Conservation (phyloP, 2,113 vertebrate species). For the Oostethus manadensis region DNA sequence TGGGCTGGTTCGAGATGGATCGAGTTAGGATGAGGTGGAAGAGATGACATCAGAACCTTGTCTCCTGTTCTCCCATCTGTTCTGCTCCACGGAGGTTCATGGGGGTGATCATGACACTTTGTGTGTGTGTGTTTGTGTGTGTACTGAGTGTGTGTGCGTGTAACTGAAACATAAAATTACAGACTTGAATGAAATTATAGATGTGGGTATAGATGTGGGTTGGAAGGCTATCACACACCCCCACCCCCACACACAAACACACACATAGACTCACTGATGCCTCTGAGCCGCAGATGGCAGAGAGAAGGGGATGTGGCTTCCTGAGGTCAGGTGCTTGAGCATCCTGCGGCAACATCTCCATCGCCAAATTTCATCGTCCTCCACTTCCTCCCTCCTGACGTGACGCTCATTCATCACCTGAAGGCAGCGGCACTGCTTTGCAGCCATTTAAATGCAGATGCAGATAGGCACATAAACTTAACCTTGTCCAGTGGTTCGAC, state of each 20-base stretch:
- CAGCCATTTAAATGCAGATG: constrained; percentile 57
- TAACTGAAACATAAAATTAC: neutral
- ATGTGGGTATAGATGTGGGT: neutral
- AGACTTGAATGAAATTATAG: neutral
- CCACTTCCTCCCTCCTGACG: constrained; percentile 40
- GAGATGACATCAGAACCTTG: constrained; percentile 60
- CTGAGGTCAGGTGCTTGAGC: constrained; percentile 58
- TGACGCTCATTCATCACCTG: constrained; percentile 65
- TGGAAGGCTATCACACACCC: neutral
- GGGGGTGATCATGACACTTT: constrained; percentile 37
- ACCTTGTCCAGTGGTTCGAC: constrained; percentile 53
- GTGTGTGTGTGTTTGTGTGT: constrained; percentile 1
- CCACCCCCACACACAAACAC: constrained; percentile 10
- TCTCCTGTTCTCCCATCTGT: constrained; percentile 68
- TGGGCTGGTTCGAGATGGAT: constrained; percentile 30
- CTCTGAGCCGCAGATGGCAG: constrained; percentile 57
- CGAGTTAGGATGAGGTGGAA: constrained; percentile 47
- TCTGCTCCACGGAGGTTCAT: constrained; percentile 39
- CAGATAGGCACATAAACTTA: constrained; percentile 35
- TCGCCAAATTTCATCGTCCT: constrained; percentile 56
- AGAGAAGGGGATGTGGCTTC: constrained; percentile 57
- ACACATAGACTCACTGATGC: constrained; percentile 14
- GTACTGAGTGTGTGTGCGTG: neutral
- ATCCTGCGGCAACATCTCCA: constrained; percentile 51
- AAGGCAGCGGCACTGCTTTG: constrained; percentile 42